phyloP scores from a whole-genome alignment of 2,888 invertebrate species.

The Stenolophus ochropezus region DNA sequence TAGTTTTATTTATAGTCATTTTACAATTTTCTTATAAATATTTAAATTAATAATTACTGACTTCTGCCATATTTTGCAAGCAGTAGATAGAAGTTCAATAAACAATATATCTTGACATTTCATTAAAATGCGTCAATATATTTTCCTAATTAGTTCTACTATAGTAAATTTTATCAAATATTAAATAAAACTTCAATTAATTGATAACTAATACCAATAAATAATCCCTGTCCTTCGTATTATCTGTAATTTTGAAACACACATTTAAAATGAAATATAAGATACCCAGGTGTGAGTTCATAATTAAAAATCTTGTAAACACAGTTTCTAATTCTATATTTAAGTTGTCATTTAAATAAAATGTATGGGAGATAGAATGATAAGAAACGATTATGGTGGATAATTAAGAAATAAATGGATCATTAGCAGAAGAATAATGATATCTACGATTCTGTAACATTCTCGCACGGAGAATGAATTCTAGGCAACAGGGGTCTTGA shows the following conservation, averaged over 20 bases:
- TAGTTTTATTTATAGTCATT: no score
- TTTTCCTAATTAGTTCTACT: background rate
- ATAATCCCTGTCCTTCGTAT: background rate
- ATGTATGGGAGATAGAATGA: conserved; percentile 2
- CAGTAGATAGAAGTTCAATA: background rate
- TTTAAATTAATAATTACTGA: background rate
- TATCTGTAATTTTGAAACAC: background rate
- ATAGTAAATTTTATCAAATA: background rate
- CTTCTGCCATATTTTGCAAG: background rate
- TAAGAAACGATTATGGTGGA: conserved; percentile 18
- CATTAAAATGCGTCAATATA: background rate
- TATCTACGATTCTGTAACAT: background rate
- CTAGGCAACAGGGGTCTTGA: conserved; percentile 15
- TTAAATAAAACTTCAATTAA: background rate
- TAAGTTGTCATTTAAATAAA: conserved; percentile 15
- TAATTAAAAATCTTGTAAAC: conserved; percentile 39
- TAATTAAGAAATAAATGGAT: conserved; percentile 35
- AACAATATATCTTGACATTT: background rate
- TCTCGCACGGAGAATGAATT: conserved; percentile 16
- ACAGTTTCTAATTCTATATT: conserved; percentile 12
- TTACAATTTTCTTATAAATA: no score
- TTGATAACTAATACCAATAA: background rate
- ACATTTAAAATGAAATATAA: conserved; percentile 16
- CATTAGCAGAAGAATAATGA: conserved; percentile 23
- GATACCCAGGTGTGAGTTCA: conserved; percentile 6